Evolutionary conservation across 2,113 vertebrate species (phyloP), one percentile per base, ranked within the genome.

Genomic region (Garra rufa): DNA sequence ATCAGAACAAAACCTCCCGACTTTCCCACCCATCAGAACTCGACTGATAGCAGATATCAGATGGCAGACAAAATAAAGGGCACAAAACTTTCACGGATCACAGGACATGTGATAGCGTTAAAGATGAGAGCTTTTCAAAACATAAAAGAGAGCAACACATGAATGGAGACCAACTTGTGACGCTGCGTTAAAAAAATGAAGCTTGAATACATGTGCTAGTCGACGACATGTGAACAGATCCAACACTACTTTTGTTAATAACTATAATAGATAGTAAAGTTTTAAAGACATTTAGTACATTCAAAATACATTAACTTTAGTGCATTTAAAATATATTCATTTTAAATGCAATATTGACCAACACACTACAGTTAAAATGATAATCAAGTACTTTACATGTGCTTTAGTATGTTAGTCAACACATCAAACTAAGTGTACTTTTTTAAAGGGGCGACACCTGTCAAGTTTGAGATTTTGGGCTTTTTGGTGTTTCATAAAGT

Each of bases 61-160:
- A 41, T 57, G 7, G 57, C 75, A 24, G 55, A 19, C n/a, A 79
- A 10, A 28, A 63, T 41, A 24, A 61, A 14, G 10, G 19, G 10
- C 17, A 59, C 21, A 10, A 59, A 78, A 41, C 14, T n/a, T 34
- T 11, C 17, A 78, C 3, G 6, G 34, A 14, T 15, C 21, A 13
- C 30, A 59, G 55, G 76, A 59, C 57, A 79, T 28, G 2, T 63
- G 76, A 79, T 79, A 44, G 55, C 8, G 30, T 61, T 61, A 43
- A 78, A 78, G 38, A 43, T 43, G 55, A 78, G n/a, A 44, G 4
- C 21, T 41, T n/a, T 76, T 57, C 50, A 24, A 11, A 57, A 8
- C 21, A 57, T 38, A 15, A 77, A 57, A 69, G 34, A 77, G 19
- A 77, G 50, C 19, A 1, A 41, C 13, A 0, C 30, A 21, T 57